These are phyloP conservation scores for Palythoa grandis DNA, from an alignment of 92 coral and sea anemone genomes.

Conservation along the genomic window DNA sequence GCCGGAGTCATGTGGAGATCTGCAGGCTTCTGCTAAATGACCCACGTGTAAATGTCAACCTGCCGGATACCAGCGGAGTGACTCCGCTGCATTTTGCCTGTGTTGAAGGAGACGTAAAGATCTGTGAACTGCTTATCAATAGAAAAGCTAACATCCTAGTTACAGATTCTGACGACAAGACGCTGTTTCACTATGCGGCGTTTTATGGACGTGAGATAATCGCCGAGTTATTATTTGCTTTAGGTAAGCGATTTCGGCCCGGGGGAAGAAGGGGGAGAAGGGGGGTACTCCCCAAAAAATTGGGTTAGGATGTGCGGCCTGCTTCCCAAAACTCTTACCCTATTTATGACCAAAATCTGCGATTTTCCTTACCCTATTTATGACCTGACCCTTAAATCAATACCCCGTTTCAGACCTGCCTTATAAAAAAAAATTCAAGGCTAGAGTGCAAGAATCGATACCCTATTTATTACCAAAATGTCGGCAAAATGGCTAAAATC, in stretches of 20 bases:
- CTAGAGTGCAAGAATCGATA: too few relatives aligned
- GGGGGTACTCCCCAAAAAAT: too few relatives aligned
- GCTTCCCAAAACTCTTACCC: too few relatives aligned
- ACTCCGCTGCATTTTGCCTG: constrained; percentile 74
- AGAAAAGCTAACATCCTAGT: constrained; percentile 51
- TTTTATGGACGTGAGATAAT: constrained; percentile 49
- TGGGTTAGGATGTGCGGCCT: too few relatives aligned
- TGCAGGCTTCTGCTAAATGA: constrained; percentile 52
- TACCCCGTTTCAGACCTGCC: too few relatives aligned
- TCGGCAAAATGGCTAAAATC: too few relatives aligned
- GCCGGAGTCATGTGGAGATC: constrained; percentile 51
- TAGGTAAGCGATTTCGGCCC: constrained; percentile 42
- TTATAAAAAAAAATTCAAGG: too few relatives aligned
- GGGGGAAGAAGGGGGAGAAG: background rate
- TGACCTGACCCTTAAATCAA: too few relatives aligned
- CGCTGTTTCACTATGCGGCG: constrained; percentile 69
- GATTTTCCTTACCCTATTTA: too few relatives aligned
- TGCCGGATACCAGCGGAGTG: constrained; percentile 45
- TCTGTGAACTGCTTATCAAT: constrained; percentile 59
- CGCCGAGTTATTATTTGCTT: constrained; percentile 56
- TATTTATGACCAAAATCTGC: too few relatives aligned
- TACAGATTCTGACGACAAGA: constrained; percentile 53
- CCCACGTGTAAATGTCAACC: constrained; percentile 61
- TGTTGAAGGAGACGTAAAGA: constrained; percentile 43
- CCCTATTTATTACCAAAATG: too few relatives aligned